Conservation (phyloP, 2,797 vertebrate species). For the Muscicapa comitata region DNA sequence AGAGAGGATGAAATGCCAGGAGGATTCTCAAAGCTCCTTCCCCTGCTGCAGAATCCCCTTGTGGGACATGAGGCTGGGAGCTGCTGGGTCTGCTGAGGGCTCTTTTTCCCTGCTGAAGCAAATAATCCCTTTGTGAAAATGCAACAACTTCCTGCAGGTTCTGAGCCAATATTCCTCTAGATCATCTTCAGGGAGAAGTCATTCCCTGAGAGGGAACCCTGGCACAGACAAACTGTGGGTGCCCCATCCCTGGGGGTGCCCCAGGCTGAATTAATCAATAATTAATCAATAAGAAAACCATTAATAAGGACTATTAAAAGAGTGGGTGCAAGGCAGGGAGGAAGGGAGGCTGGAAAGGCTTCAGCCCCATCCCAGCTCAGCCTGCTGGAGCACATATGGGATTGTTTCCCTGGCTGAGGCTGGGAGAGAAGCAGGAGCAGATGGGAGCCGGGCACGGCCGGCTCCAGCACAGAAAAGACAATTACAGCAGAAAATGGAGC, state of each 20-base stretch:
- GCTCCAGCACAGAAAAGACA: background rate
- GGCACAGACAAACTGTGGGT: background rate
- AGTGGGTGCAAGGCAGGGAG: background rate
- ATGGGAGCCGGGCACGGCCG: background rate
- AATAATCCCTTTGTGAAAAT: background rate
- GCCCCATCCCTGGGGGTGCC: background rate
- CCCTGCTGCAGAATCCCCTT: background rate
- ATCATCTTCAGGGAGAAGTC: fast-evolving
- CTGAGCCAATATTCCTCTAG: background rate
- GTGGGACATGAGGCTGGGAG: background rate
- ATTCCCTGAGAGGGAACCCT: fast-evolving
- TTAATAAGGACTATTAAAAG: background rate
- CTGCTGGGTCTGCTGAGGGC: background rate
- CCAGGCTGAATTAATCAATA: background rate
- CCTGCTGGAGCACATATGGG: background rate
- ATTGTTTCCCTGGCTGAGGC: background rate
- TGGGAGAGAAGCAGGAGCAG: background rate
- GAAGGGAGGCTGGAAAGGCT: background rate
- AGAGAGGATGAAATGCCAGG: background rate
- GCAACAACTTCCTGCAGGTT: background rate
- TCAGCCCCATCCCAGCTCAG: background rate
- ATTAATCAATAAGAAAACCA: background rate
- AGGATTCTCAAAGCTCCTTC: background rate
- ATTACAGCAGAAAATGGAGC: background rate
- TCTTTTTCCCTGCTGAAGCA: background rate